phyloP scores from a whole-genome alignment of 2,888 invertebrate species.

The Nomada hirtipes region DNA sequence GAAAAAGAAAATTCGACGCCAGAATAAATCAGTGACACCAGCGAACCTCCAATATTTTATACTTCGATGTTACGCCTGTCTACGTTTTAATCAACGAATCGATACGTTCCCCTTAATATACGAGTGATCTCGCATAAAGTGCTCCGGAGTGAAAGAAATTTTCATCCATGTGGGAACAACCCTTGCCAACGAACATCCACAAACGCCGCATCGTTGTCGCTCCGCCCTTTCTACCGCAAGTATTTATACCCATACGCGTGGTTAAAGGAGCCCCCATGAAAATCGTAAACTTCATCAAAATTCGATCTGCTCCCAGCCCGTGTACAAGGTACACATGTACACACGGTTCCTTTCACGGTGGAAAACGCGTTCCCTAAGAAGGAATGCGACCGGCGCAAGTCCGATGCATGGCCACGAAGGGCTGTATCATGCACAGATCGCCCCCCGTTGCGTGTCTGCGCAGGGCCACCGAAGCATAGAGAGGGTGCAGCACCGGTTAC shows the following conservation, averaged over 20 bases:
- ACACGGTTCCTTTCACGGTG: slow-evolving; percentile 36
- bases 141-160: slow-evolving; percentile 3
- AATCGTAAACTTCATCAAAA: slow-evolving; percentile 26
- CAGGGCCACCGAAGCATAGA: slow-evolving; percentile 52
- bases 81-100: too few species aligned
- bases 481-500: slow-evolving; percentile 67
- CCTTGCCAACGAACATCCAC: slow-evolving; percentile 21
- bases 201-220: background rate
- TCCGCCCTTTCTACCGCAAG: slow-evolving; percentile 1
- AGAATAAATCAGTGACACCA: too few species aligned
- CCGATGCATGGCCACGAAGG: slow-evolving; percentile 57
- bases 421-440: slow-evolving; percentile 72
- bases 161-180: background rate
- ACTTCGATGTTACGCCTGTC: too few species aligned
- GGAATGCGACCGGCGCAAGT: slow-evolving; percentile 45
- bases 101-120: too few species aligned
- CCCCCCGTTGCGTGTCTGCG: slow-evolving; percentile 73
- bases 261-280: background rate
- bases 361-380: slow-evolving; percentile 47
- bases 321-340: background rate
- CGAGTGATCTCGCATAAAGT: too few species aligned
- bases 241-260: background rate
- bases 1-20: too few species aligned
- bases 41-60: too few species aligned
- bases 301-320: slow-evolving; percentile 16